phyloP scores from a whole-genome alignment of 2,113 vertebrate species.

The Brachypodius melanocephalos region DNA sequence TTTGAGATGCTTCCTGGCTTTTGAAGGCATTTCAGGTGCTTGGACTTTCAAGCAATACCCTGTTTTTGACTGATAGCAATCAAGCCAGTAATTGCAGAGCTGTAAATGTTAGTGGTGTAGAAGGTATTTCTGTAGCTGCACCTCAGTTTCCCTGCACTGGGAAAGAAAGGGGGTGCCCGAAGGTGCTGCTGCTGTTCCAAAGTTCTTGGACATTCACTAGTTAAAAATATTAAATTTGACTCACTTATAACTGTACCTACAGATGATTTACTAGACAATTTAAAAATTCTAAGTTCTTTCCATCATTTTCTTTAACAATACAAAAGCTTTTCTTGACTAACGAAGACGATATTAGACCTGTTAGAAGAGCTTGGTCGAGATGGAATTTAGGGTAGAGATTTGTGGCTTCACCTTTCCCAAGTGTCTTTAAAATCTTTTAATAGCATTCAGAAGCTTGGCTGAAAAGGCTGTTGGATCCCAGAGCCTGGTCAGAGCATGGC shows the following conservation, averaged over 20 bases:
- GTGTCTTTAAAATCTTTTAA: background rate
- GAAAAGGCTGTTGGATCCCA: background rate
- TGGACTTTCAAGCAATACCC: background rate
- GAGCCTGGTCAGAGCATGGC: background rate
- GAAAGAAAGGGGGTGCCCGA: background rate
- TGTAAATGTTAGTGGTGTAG: background rate
- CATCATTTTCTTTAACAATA: background rate
- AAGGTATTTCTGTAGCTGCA: background rate
- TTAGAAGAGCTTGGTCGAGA: background rate
- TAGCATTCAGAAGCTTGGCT: background rate
- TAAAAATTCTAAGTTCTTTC: background rate
- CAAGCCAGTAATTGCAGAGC: background rate
- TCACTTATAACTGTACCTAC: background rate
- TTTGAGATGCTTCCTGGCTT: background rate
- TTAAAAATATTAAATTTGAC: background rate
- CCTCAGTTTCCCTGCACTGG: background rate
- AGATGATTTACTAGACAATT: background rate
- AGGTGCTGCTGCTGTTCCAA: background rate
- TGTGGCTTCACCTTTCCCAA: background rate
- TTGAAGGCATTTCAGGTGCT: background rate
- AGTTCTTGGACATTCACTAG: background rate
- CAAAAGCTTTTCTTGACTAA: background rate
- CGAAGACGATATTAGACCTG: background rate
- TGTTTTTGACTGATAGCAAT: background rate
- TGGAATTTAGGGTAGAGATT: background rate